Percentiles rank a stretch among this genome's conserved stretches.
phyloP scores from a whole-genome alignment of 2,113 vertebrate species.

The Glaucidium brasilianum region DNA sequence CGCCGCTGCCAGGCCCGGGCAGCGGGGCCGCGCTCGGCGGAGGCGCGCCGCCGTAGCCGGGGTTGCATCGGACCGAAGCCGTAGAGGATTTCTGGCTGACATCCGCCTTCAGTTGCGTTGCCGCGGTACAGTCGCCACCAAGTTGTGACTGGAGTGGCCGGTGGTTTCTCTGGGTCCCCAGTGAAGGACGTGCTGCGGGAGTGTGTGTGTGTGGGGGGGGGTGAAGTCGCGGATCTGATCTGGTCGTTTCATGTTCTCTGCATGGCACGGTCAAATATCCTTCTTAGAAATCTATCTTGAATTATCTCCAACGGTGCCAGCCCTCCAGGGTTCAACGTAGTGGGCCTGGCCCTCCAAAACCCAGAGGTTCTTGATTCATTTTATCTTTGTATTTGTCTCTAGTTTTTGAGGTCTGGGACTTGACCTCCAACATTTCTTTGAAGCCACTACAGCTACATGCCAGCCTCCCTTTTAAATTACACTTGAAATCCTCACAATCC shows the following conservation, averaged over 20 bases:
- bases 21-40: too few species aligned
- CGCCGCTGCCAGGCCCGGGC: too few species aligned
- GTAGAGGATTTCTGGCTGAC: fast-evolving
- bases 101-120: too few species aligned
- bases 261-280: background rate
- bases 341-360: background rate
- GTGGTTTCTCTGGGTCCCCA: background rate
- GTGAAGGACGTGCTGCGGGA: fast-evolving
- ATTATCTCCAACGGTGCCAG: background rate
- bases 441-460: conserved; percentile 19
- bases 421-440: background rate
- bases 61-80: too few species aligned
- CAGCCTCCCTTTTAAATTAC: background rate
- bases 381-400: background rate
- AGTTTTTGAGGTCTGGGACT: background rate
- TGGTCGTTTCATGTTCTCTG: background rate
- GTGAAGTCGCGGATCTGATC: fast-evolving
- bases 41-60: fast-evolving
- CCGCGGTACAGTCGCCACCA: fast-evolving
- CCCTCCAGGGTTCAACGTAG: background rate
- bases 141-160: fast-evolving
- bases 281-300: background rate
- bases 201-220: too few species aligned
- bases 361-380: background rate
- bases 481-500: background rate